These are phyloP conservation scores for Morone saxatilis DNA, from an alignment of 2,113 vertebrate species.

Conservation along the genomic window DNA sequence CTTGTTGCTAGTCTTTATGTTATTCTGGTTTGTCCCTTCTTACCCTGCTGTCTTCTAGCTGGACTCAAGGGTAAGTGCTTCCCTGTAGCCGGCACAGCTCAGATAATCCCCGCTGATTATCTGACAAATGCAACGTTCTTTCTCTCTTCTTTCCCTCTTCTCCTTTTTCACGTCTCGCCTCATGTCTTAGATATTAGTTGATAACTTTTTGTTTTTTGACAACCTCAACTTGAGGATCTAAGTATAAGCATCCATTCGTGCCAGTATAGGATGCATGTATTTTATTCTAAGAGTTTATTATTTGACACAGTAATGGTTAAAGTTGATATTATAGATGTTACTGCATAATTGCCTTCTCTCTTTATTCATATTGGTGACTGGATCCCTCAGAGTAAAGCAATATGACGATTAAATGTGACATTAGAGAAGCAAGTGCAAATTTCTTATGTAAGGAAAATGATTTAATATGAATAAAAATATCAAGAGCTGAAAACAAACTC, in stretches of 20 bases:
- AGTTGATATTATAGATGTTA: constrained; percentile 75
- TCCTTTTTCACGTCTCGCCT: constrained; percentile 91
- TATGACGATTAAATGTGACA: constrained; percentile 68
- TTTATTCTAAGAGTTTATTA: constrained; percentile 78
- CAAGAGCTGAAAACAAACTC: constrained; percentile 21
- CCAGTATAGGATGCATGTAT: constrained; percentile 97
- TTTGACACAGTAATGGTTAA: constrained; percentile 77
- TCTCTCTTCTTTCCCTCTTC: constrained; percentile 85
- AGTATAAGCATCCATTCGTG: constrained; percentile 94
- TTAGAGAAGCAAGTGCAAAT: background rate
- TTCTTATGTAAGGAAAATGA: background rate
- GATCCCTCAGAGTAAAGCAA: constrained; percentile 94
- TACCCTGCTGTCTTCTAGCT: constrained; percentile 99
- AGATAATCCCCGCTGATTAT: constrained; percentile 99
- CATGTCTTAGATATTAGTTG: constrained; percentile 98
- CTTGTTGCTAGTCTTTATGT: constrained; percentile 99
- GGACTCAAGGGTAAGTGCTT: constrained; percentile 99
- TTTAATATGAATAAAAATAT: constrained; percentile 2
- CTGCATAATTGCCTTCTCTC: constrained; percentile 99
- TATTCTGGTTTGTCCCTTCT: constrained; percentile 99
- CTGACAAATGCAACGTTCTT: constrained; percentile 99
- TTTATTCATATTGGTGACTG: constrained; percentile 91
- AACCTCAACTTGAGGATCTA: constrained; percentile 92
- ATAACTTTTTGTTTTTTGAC: constrained; percentile 87
- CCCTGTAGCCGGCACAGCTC: constrained; percentile 99